These are phyloP conservation scores for Odiellus spinosus DNA, from an alignment of 2,888 invertebrate genomes.

Conservation along the genomic window DNA sequence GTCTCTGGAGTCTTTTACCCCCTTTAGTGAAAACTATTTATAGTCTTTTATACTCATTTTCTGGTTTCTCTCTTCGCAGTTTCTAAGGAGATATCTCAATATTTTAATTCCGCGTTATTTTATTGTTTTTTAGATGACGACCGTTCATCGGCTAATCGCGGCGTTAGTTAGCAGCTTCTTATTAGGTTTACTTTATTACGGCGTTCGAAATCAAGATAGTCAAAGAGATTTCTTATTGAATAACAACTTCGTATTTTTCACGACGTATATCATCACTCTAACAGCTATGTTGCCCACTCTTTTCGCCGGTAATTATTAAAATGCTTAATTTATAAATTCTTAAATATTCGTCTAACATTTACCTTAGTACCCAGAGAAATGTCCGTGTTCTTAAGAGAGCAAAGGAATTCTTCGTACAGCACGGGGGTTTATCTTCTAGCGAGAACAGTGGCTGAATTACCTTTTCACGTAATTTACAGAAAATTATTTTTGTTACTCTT, in stretches of 20 bases:
- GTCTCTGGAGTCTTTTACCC: too few species aligned
- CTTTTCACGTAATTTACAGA: slow-evolving; percentile 41
- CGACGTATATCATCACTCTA: slow-evolving; percentile 72
- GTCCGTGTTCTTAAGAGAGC: slow-evolving; percentile 60
- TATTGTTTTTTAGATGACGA: slow-evolving; percentile 47
- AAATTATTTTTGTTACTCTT: too few species aligned
- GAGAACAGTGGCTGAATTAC: slow-evolving; percentile 60
- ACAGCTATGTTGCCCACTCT: slow-evolving; percentile 94
- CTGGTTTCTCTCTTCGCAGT: too few species aligned
- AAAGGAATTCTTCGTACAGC: slow-evolving; percentile 80
- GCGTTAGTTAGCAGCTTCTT: slow-evolving; percentile 67
- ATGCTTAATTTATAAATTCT: neutral
- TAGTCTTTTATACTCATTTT: too few species aligned
- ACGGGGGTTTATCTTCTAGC: slow-evolving; percentile 64
- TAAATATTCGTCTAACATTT: too few species aligned
- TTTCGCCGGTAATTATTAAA: slow-evolving; percentile 60
- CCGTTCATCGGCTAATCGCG: slow-evolving; percentile 59
- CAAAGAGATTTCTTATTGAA: slow-evolving; percentile 57
- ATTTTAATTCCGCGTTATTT: neutral
- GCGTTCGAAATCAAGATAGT: slow-evolving; percentile 66
- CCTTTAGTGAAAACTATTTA: too few species aligned
- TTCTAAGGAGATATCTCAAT: too few species aligned
- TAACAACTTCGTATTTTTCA: slow-evolving; percentile 77
- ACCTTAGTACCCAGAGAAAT: slow-evolving; percentile 70
- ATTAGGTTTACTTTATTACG: slow-evolving; percentile 75